phyloP scores from a whole-genome alignment of 2,113 vertebrate genomes.

The Hippocampus mohnikei region DNA sequence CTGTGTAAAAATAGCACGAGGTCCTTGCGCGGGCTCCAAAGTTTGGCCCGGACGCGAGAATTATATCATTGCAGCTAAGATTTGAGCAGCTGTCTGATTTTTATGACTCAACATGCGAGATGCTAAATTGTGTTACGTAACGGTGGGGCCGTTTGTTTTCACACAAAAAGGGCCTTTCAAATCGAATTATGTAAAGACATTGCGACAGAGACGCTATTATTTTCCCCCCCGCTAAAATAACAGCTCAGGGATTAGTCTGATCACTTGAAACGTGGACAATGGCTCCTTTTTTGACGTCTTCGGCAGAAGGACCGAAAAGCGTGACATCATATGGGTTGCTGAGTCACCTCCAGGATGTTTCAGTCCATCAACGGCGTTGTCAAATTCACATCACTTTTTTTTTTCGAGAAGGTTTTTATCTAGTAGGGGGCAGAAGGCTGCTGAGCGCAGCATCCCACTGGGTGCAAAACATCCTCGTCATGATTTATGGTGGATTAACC shows the following conservation, averaged over 20 bases:
- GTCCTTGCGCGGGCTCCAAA: neutral
- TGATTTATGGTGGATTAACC: neutral
- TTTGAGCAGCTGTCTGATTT: neutral
- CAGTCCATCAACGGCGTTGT: no score
- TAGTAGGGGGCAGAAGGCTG: slow-evolving; percentile 58
- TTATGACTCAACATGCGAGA: neutral
- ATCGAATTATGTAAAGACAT: neutral
- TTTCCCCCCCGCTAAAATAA: neutral
- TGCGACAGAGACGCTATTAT: neutral
- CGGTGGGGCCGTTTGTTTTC: neutral
- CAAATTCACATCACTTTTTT: no score
- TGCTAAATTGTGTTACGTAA: slow-evolving; percentile 1
- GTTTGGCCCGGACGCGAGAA: slow-evolving; percentile 18
- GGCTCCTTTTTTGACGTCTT: neutral
- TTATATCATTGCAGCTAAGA: neutral
- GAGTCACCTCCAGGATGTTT: neutral
- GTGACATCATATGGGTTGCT: neutral
- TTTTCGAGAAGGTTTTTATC: slow-evolving; percentile 1
- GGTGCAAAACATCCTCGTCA: neutral
- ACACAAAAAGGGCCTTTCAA: neutral
- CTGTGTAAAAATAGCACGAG: slow-evolving; percentile 31
- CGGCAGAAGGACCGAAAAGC: neutral
- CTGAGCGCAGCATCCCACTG: slow-evolving; percentile 9
- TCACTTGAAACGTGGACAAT: neutral
- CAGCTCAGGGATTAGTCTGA: neutral